Evolutionary conservation across 2,113 vertebrate species (phyloP).

Genomic region (Pollimyrus isidori): DNA sequence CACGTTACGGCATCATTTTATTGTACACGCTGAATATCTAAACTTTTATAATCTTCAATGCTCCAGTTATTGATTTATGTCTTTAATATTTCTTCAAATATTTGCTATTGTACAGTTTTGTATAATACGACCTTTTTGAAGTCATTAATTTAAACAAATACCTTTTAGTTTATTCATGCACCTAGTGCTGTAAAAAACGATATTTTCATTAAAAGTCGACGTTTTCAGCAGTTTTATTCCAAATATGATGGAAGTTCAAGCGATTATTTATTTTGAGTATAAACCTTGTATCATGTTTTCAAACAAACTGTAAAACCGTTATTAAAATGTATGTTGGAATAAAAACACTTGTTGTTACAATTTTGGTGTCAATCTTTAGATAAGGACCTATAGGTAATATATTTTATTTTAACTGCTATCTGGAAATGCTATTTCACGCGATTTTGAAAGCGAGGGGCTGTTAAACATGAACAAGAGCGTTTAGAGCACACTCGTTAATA

Average conservation of each 20-base stretch:
- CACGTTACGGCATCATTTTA: conserved; percentile 64
- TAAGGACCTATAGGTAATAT: conserved; percentile 52
- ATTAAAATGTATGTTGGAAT: conserved; percentile 68
- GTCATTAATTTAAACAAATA: conserved; percentile 96
- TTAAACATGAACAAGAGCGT: background rate
- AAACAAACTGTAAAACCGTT: conserved; percentile 60
- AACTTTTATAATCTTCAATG: conserved; percentile 68
- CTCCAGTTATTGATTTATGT: conserved; percentile 66
- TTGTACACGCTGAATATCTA: conserved; percentile 62
- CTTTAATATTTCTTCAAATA: conserved; percentile 84
- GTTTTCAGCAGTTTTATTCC: conserved; percentile 96
- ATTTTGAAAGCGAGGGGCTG: background rate
- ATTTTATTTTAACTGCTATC: conserved; percentile 38
- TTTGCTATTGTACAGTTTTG: conserved; percentile 95
- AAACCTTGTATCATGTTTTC: conserved; percentile 91
- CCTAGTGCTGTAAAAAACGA: conserved; percentile 81
- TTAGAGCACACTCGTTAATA: background rate
- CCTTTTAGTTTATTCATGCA: conserved; percentile 95
- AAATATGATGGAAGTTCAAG: conserved; percentile 83
- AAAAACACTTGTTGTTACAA: conserved; percentile 71
- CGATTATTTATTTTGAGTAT: conserved; percentile 98
- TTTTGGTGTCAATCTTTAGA: conserved; percentile 66
- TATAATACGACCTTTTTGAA: conserved; percentile 90
- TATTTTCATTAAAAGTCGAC: conserved; percentile 97
- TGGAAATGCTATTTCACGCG: background rate